Percentiles rank a stretch among this genome's conserved stretches.
Evolutionary conservation across 1,140 invertebrate species (phyloP).

Genomic region (Drosophila eugracilis): DNA sequence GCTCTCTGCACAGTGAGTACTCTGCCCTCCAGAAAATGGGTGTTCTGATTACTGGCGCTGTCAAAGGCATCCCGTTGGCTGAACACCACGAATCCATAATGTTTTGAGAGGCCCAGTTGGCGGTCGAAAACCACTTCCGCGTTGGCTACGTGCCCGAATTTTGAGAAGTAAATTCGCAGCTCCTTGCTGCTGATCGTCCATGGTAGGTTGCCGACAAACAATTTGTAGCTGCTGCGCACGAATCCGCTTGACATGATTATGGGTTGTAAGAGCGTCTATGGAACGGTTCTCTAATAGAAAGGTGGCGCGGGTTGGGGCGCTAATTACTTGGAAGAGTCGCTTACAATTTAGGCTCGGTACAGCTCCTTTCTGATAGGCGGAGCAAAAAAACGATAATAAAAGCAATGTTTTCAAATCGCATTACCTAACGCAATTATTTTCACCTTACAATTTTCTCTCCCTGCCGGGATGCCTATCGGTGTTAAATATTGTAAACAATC

Average conservation of each 20-base stretch:
- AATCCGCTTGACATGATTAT: conserved; percentile 61
- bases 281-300: background rate
- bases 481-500: conserved; percentile 9
- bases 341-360: too few species aligned
- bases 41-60: conserved; percentile 78
- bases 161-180: conserved; percentile 90
- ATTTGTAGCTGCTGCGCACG: conserved; percentile 85
- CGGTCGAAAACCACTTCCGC: conserved; percentile 90
- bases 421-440: too few species aligned
- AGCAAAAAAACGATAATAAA: too few species aligned
- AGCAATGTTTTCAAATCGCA: too few species aligned
- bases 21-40: conserved; percentile 75
- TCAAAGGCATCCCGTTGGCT: conserved; percentile 84
- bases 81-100: conserved; percentile 91
- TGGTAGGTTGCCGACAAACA: conserved; percentile 91
- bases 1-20: conserved; percentile 77
- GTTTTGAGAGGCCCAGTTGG: conserved; percentile 90
- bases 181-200: conserved; percentile 91
- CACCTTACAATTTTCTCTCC: background rate
- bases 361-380: too few species aligned
- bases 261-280: background rate
- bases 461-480: background rate
- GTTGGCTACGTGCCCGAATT: conserved; percentile 89
- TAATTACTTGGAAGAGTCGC: too few species aligned
- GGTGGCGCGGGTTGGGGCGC: background rate